Evolutionary conservation across 1,140 invertebrate species (phyloP).

Genomic region (Ladona fulva): DNA sequence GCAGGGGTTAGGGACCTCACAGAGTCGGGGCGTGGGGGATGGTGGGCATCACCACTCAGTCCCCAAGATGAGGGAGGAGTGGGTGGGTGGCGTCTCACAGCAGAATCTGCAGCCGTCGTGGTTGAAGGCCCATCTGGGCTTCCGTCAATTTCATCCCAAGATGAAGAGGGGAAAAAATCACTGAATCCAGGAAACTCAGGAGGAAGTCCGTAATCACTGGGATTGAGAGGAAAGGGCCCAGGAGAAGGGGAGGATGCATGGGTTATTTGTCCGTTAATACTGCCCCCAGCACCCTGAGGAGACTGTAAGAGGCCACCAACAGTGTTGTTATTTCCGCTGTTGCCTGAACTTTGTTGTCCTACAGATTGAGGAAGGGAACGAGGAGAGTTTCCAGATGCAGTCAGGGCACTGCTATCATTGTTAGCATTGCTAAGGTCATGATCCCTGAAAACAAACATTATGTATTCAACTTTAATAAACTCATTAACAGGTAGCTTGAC

Average conservation of each 20-base stretch:
- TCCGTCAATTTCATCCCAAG: constrained; percentile 40
- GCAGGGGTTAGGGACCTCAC: constrained; percentile 42
- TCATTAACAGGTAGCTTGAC: too few species aligned
- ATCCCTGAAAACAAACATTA: neutral
- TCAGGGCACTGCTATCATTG: neutral
- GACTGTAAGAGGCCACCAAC: constrained; percentile 39
- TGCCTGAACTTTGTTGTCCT: neutral
- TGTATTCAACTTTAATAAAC: too few species aligned
- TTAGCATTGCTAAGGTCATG: neutral
- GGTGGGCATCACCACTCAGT: constrained; percentile 10
- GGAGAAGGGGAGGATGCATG: neutral
- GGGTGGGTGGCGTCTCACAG: neutral
- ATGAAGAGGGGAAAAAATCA: constrained; percentile 47
- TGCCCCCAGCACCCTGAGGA: constrained; percentile 25
- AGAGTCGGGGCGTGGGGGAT: constrained; percentile 42
- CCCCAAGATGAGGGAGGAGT: neutral
- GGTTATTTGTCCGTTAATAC: neutral
- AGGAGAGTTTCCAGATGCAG: constrained; percentile 15
- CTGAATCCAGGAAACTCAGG: constrained; percentile 32
- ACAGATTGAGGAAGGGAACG: constrained; percentile 6
- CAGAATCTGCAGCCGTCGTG: constrained; percentile 11
- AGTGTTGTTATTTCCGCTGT: constrained; percentile 37
- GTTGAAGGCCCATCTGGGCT: constrained; percentile 17
- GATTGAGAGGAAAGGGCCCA: neutral
- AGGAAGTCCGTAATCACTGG: neutral